Percentiles rank a stretch among this genome's conserved stretches.
Conservation (phyloP, 2,113 vertebrate species). For the Camelus bactrianus region DNA sequence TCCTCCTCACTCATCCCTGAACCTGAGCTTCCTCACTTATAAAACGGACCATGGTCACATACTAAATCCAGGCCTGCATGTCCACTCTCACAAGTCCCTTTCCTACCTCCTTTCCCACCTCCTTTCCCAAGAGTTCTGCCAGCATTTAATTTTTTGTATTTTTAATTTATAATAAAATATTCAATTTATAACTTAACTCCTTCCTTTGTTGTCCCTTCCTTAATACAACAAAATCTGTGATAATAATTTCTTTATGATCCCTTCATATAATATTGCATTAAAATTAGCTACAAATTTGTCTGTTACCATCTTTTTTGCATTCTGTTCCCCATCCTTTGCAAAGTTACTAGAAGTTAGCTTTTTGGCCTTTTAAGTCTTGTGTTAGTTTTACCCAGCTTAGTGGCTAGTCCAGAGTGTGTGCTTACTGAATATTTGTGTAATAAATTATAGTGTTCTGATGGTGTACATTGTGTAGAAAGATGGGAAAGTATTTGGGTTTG, state of each 20-base stretch:
- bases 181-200: neutral
- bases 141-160: neutral
- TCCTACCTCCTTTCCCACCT: neutral
- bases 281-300: neutral
- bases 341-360: neutral
- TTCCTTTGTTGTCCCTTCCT: neutral
- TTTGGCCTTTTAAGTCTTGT: neutral
- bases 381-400: neutral
- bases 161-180: neutral
- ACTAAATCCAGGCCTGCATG: neutral
- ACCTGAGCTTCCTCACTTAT: neutral
- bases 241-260: neutral
- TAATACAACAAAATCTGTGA: neutral
- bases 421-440: neutral
- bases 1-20: no score
- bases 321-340: neutral
- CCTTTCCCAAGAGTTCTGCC: neutral
- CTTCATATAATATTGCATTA: neutral
- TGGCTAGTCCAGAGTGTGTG: accelerated
- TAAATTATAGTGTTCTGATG: neutral
- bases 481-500: neutral
- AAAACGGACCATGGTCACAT: accelerated
- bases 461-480: neutral
- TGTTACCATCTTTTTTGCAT: neutral
- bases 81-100: neutral